phyloP scores from a whole-genome alignment of 2,888 invertebrate genomes.

The Lacanobia wlatinum region DNA sequence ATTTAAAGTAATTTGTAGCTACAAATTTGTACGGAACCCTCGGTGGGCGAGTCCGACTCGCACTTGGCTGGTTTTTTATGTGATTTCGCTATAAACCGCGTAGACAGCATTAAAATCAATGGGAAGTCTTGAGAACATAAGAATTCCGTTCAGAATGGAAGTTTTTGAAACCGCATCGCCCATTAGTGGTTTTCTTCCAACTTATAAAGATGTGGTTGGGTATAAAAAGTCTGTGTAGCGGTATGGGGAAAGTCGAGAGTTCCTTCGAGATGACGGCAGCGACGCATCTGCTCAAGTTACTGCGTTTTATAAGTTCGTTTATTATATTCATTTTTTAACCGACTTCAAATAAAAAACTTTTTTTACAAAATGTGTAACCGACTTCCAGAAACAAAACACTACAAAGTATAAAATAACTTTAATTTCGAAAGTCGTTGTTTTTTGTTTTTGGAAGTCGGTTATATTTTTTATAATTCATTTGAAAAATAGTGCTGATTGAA shows the following conservation, averaged over 20 bases:
- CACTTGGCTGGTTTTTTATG: no score
- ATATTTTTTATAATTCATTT: no score
- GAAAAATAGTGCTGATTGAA: no score
- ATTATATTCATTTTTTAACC: background rate
- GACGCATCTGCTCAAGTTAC: background rate
- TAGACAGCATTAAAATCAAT: conserved; percentile 35
- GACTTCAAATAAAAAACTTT: no score
- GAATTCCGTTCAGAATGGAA: conserved; percentile 63
- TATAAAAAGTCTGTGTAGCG: conserved; percentile 64
- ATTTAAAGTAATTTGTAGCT: no score
- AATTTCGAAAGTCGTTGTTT: no score
- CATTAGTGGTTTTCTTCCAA: conserved; percentile 85
- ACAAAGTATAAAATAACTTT: no score
- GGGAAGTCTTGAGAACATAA: conserved; percentile 15
- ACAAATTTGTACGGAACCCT: no score
- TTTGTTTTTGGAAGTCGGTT: no score
- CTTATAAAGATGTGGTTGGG: conserved; percentile 78
- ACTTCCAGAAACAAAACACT: no score
- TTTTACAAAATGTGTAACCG: no score
- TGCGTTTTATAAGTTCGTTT: background rate
- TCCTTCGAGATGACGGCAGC: background rate
- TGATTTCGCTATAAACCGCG: conserved; percentile 25
- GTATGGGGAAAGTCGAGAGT: background rate
- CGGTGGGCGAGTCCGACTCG: no score
- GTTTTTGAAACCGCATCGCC: conserved; percentile 80